These are phyloP conservation scores for Rotaria sp. DNA, from an alignment of 2,888 invertebrate genomes.

Conservation along the genomic window DNA sequence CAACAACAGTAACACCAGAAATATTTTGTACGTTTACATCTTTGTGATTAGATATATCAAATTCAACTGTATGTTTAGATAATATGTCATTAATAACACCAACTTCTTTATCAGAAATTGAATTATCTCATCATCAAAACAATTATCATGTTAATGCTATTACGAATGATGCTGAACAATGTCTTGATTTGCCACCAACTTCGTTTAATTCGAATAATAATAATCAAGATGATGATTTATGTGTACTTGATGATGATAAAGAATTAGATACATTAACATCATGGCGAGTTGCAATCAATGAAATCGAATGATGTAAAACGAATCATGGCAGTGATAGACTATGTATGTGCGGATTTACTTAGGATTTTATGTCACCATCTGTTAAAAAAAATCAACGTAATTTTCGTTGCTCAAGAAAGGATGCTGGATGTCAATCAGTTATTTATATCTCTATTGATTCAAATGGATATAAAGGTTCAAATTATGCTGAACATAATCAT, in stretches of 20 bases:
- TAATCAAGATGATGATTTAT: not conserved
- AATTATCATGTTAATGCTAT: not conserved
- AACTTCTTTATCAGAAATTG: not conserved
- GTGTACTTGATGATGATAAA: not conserved
- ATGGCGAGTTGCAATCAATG: not conserved
- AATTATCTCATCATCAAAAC: not conserved
- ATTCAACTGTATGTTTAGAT: not conserved
- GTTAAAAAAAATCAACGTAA: not conserved
- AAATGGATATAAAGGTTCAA: not conserved
- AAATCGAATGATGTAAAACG: conserved; percentile 14
- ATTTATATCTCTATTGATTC: not conserved
- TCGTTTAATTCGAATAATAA: not conserved
- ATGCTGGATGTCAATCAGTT: not conserved
- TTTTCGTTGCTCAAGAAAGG: not conserved
- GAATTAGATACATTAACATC: not conserved
- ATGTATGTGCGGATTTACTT: conserved; percentile 5
- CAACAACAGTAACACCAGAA: not conserved
- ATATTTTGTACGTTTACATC: not conserved
- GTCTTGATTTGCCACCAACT: not conserved
- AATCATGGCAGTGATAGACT: not conserved
- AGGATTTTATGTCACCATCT: not conserved
- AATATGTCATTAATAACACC: not conserved
- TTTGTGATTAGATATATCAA: not conserved
- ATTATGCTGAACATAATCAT: not conserved
- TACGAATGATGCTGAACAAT: not conserved